Evolutionary conservation across 2,888 invertebrate genomes (phyloP), one percentile per base, ranked within the genome.

Genomic region (Latrodectus elegans): DNA sequence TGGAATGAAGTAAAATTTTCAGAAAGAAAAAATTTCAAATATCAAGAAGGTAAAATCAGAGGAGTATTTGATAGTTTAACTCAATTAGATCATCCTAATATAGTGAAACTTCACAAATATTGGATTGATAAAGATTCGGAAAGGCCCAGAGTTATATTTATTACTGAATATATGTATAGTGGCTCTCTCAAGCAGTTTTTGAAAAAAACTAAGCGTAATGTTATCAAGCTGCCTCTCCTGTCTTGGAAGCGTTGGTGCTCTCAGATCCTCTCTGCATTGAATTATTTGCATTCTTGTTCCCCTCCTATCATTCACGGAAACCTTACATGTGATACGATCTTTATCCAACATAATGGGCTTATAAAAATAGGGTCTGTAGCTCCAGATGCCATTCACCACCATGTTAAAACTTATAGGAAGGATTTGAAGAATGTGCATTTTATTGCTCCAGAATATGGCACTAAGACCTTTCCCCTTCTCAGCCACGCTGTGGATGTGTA

Each of bases 301-400:
- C 99, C 99, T 91, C 97, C 99, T 92, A 99, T 99, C 93, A 97
- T 99, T 93, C 99, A 99, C 91, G 94, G 94, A 94, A 99, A 99
- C 95, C 95, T 99, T 93, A 99, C 99, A 93, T 99, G 99, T 95
- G 99, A 99, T 95, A 99, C 99, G 92, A 99, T 99, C 94, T 99
- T 99, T 95, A 99, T 99, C 94, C 99, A 99, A 94, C 99, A 99
- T 95, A 99, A 99, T 95, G 99, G 99, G 92, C 96, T 99, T 93
- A 98, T 99, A 93, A 99, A 99, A 95, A 99, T 99, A 93, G 99
- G 99, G 93, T 99, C 99, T 93, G 99, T 99, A 92, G 99, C 99
- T 90, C 99, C 99, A 90, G 99, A 99, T 94, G 98, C 99, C 91
- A 99, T 99, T 93, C 98, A 99, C 93, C 97, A 98, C 92, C 99